These are phyloP conservation scores for Etheostoma cragini DNA, from an alignment of 2,113 vertebrate species.

Conservation along the genomic window DNA sequence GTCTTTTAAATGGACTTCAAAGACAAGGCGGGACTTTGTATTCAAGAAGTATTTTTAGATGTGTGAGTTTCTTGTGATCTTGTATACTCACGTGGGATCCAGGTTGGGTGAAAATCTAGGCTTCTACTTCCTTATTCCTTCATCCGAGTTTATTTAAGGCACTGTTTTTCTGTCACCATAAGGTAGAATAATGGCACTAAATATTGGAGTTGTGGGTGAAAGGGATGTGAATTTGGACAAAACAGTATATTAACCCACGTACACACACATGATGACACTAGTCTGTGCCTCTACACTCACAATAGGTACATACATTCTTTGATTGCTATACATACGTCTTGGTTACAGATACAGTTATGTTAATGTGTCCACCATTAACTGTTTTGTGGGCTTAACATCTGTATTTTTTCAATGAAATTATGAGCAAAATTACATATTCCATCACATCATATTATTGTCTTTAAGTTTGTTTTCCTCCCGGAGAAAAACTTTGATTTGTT, in stretches of 20 bases:
- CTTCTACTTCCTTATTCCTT: background rate
- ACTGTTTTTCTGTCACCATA: background rate
- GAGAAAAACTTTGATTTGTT: background rate
- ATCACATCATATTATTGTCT: conserved; percentile 17
- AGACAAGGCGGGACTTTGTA: background rate
- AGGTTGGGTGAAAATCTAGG: background rate
- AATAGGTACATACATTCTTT: background rate
- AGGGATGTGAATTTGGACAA: background rate
- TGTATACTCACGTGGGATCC: background rate
- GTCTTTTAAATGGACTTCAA: conserved; percentile 9
- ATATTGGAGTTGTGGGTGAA: conserved; percentile 2
- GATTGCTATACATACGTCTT: background rate
- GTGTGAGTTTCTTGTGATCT: conserved; percentile 16
- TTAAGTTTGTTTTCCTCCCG: conserved; percentile 2
- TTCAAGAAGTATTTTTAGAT: conserved; percentile 19
- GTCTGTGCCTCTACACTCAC: background rate
- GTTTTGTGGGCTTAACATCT: background rate
- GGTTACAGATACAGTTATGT: background rate
- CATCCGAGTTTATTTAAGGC: background rate
- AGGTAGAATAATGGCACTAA: background rate
- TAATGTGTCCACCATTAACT: background rate
- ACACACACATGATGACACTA: background rate
- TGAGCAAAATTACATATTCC: background rate
- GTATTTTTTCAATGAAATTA: background rate
- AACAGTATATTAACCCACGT: background rate